Conservation (phyloP, 2,797 vertebrate genomes). For the Brachyrhaphis roseni region DNA sequence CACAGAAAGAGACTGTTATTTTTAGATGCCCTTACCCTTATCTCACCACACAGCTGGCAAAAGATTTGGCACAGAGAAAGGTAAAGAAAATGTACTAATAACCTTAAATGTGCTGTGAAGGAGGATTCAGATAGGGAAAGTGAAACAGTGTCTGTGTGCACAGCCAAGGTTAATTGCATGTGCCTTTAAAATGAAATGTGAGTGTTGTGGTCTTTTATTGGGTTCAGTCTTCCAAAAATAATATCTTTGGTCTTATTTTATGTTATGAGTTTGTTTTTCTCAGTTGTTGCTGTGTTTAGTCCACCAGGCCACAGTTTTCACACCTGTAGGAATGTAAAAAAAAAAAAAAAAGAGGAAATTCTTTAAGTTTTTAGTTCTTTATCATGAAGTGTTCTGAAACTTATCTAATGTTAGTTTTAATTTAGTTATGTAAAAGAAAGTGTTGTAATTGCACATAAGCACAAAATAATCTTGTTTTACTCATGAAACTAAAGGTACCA, state of each 20-base stretch:
- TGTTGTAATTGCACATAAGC: not conserved
- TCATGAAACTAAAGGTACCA: not conserved
- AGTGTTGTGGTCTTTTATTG: not conserved
- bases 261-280: not conserved
- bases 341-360: not conserved
- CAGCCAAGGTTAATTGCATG: slow-evolving; percentile 23
- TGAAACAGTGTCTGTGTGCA: slow-evolving; percentile 22
- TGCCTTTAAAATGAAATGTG: slow-evolving; percentile 26
- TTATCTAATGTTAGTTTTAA: not conserved
- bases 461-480: not conserved
- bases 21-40: slow-evolving; percentile 70
- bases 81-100: slow-evolving; percentile 67
- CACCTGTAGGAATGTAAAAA: not conserved
- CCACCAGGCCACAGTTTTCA: not conserved
- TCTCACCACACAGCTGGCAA: slow-evolving; percentile 67
- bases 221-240: not conserved
- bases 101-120: slow-evolving; percentile 48
- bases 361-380: not conserved
- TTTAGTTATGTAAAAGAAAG: not conserved
- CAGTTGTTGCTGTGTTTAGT: not conserved
- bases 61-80: slow-evolving; percentile 58
- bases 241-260: not conserved
- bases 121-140: slow-evolving; percentile 29
- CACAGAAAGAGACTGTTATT: slow-evolving; percentile 60
- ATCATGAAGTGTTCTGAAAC: not conserved